Percentiles rank a stretch among this genome's conserved stretches.
Conservation (phyloP, 1,140 invertebrate species). For the Penaeus japonicus region DNA sequence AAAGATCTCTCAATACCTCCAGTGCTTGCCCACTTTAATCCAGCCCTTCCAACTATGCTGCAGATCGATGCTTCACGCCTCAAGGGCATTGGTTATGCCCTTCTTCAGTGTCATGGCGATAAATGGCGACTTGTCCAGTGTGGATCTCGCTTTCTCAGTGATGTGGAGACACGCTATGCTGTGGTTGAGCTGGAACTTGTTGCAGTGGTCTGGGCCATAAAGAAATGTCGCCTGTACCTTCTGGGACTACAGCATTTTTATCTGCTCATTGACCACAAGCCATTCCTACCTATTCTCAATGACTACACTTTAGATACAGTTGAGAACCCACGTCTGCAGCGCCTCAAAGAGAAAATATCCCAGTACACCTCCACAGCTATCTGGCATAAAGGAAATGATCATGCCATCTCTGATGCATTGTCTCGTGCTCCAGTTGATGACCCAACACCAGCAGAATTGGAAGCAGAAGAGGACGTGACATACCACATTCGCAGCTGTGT, state of each 20-base stretch:
- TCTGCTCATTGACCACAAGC: conserved; percentile 42
- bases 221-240: conserved; percentile 40
- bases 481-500: conserved; percentile 6
- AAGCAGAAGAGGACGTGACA: background rate
- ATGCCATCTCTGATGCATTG: conserved; percentile 9
- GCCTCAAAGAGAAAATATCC: conserved; percentile 8
- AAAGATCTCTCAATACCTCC: background rate
- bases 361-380: conserved; percentile 3
- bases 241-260: conserved; percentile 10
- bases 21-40: conserved; percentile 14
- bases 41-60: background rate
- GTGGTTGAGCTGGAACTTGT: conserved; percentile 55
- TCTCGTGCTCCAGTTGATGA: conserved; percentile 8
- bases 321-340: conserved; percentile 29
- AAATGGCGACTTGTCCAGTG: conserved; percentile 19
- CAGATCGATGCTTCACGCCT: conserved; percentile 1
- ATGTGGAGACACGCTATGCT: conserved; percentile 25
- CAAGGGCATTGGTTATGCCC: background rate
- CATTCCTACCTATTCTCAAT: conserved; percentile 38
- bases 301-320: background rate
- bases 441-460: background rate
- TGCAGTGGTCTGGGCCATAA: conserved; percentile 58
- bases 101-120: conserved; percentile 1
- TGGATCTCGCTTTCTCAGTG: conserved; percentile 21
- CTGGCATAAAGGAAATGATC: background rate